Percentiles rank a stretch among this genome's conserved stretches.
phyloP scores from a whole-genome alignment of 23 tunicate species.

The Halocynthia aurantium region DNA sequence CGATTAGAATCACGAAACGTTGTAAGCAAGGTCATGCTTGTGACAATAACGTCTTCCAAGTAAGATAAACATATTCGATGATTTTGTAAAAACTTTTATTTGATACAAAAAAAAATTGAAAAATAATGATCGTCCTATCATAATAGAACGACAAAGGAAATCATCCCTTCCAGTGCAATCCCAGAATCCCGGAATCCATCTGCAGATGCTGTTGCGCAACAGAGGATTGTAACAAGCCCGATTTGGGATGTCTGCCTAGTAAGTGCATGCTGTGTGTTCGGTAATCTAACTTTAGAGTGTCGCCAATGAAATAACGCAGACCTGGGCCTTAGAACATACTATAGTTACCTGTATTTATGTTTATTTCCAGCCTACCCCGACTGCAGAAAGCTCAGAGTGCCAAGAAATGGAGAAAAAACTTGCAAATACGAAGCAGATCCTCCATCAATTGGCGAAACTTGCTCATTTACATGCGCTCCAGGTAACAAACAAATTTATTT shows the following conservation, averaged over 20 bases:
- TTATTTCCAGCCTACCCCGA: slow-evolving; percentile 10
- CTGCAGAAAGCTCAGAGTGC: slow-evolving; percentile 1
- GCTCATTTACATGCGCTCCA: slow-evolving; percentile 13
- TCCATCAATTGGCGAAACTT: slow-evolving; percentile 17
- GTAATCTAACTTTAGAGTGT: not conserved
- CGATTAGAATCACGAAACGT: slow-evolving; percentile 59
- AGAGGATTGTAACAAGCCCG: slow-evolving; percentile 25
- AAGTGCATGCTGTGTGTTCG: not conserved
- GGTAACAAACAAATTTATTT: not conserved
- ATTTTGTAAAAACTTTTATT: not conserved
- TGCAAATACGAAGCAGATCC: slow-evolving; percentile 18
- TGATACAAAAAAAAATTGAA: too few species aligned
- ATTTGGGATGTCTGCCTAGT: slow-evolving; percentile 24
- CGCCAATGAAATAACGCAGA: slow-evolving; percentile 1
- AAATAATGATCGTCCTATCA: not conserved
- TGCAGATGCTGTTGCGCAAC: slow-evolving; percentile 28
- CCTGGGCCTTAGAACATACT: not conserved
- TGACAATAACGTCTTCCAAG: slow-evolving; percentile 44
- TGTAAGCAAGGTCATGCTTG: slow-evolving; percentile 84
- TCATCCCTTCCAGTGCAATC: slow-evolving; percentile 28
- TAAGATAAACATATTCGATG: not conserved
- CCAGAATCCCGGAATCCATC: slow-evolving; percentile 24
- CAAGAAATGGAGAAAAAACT: slow-evolving; percentile 6
- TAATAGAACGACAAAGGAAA: slow-evolving; percentile 20
- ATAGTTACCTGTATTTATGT: not conserved